Evolutionary conservation across 2,888 invertebrate species (phyloP), one percentile per base, ranked within the genome.

Genomic region (Caenorhabditis virilis): DNA sequence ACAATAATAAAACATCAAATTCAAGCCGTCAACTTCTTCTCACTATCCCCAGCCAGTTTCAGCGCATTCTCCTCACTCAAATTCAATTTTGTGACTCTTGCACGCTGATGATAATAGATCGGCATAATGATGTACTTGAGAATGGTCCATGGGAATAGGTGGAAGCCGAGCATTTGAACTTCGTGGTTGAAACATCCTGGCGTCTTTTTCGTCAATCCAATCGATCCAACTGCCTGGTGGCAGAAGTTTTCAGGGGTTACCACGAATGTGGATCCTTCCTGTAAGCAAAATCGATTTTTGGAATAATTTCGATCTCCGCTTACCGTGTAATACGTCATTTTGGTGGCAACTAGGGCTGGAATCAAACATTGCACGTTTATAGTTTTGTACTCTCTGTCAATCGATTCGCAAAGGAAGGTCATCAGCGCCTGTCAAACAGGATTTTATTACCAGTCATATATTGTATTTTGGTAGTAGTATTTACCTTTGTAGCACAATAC

Each of bases 271-370:
- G 72, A 70, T n/a, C 77, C 76, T 36, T 62, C 69, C 78, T 79
- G 56, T 7, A 72, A 59, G 22, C 22, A 22, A 36, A 36, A 36
- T n/a, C 5, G 36, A n/a, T 9, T 27, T 27, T 47, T 30, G 15
- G 22, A 47, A 27, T 2, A 36, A 7, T n/a, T 36, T 36, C 16
- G 25, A 20, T 13, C n/a, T 15, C 22, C 33, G 9, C 57, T 55
- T 42, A 77, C 78, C 65, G 72, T 71, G 49, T 81, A 81, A 52
- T 80, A 79, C n/a, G 78, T 80, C 81, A 81, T 81, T 47, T 81
- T 81, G 4, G 81, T 81, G 46, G 81, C 81, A 18, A 81, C 76
- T 42, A 81, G 58, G 6, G 79, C 79, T 16, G 81, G 81, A 9
- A 77, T 80, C 41, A 81, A 65, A 35, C 76, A 78, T 57, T 81